Base-by-base conservation (phyloP, 2,113 vertebrate genomes). In the Diglossa brunneiventris region DNA sequence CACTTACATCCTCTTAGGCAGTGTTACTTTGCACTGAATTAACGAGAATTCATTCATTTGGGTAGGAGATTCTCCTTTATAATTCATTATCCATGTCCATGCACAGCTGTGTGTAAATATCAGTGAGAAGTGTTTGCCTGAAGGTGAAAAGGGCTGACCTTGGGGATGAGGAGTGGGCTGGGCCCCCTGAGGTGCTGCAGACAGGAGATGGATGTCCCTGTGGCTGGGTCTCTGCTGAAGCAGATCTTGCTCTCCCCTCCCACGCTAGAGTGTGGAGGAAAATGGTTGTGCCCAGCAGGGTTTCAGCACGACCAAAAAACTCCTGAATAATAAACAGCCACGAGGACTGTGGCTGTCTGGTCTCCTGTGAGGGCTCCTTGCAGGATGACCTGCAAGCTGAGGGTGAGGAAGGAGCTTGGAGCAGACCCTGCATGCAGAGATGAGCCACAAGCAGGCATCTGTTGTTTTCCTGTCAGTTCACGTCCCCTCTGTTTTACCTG, bases 61-160 rank as follows among this genome's bases (percentile, higher is more conserved):
- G 42, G 52, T 6, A 7, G 10, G 5, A 58, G 23, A 14, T 67
- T 30, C n/a, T 20, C n/a, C 30, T 62, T 70, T 80, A 5, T 12
- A 12, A 46, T 28, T 35, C 31, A 3, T 55, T 59, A 3, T 13
- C 24, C 4, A 0, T 3, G 50, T 16, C 62, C 62, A 20, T 15
- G 5, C 35, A 9, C 7, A 19, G 10, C 46, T 46, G 62, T 22
- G 1, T 17, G 41, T 42, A 31, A 56, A 13, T 11, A 37, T 1
- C 74, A 31, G 42, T 2, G 31, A 85, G 59, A n/a, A 39, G 23
- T 1, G 9, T 26, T 42, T 13, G 52, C 10, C 87, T 39, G 69
- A 37, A 50, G 63, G 42, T 23, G 73, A 7, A 26, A 15, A 18
- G 56, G 13, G n/a, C 24, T 31, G 69, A 41, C 2, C 3, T 4